A percentile compares a stretch with the other conserved stretches of the same genome.
phyloP scores from a whole-genome alignment of 2,888 invertebrate species.

The Aradus depressus region DNA sequence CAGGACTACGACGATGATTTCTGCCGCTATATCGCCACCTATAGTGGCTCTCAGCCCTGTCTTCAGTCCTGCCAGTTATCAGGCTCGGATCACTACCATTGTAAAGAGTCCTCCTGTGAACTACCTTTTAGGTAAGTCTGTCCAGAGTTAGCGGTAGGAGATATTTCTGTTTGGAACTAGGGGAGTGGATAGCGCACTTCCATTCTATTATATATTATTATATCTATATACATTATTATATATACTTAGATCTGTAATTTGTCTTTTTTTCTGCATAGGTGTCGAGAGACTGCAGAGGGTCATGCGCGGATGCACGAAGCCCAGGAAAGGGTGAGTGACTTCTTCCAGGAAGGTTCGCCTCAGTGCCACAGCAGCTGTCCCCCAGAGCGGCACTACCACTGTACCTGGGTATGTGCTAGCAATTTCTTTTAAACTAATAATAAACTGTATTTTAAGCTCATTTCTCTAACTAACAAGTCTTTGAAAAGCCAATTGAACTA shows the following conservation, averaged over 20 bases:
- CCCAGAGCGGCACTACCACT: constrained; percentile 77
- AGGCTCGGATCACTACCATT: constrained; percentile 67
- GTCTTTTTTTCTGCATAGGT: constrained; percentile 24
- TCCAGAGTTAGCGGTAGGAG: no score
- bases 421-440: neutral
- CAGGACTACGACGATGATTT: constrained; percentile 30
- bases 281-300: constrained; percentile 49
- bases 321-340: constrained; percentile 74
- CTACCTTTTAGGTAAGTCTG: constrained; percentile 52
- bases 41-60: constrained; percentile 21
- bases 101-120: constrained; percentile 64
- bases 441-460: constrained; percentile 6
- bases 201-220: neutral
- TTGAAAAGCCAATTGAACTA: no score
- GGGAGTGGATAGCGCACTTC: no score
- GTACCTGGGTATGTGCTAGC: constrained; percentile 72
- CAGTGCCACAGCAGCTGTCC: constrained; percentile 55
- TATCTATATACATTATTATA: neutral
- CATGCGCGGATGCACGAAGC: constrained; percentile 82
- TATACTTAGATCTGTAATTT: neutral
- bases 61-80: constrained; percentile 28
- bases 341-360: constrained; percentile 50
- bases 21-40: constrained; percentile 27
- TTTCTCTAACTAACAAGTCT: no score
- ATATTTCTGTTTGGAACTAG: no score